phyloP scores from a whole-genome alignment of 2,888 invertebrate genomes.

The Xestobium rufovillosum region DNA sequence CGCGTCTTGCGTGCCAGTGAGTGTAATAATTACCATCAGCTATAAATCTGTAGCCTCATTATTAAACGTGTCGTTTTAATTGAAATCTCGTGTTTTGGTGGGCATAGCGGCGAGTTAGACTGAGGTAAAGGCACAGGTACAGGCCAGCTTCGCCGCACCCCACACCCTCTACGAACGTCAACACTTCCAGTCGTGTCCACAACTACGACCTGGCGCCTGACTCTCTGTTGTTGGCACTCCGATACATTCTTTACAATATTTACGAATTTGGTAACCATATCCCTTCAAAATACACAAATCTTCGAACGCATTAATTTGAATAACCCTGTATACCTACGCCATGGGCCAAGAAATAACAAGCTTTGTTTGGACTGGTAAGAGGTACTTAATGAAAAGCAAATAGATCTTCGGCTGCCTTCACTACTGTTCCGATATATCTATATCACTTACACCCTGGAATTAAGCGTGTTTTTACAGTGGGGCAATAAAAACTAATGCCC shows the following conservation, averaged over 20 bases:
- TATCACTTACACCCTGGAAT: no score
- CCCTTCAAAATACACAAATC: no score
- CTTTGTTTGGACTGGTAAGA: conserved; percentile 31
- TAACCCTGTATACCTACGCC: background rate
- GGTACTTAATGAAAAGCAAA: conserved; percentile 33
- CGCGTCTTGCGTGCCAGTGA: conserved; percentile 24
- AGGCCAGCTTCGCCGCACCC: conserved; percentile 14
- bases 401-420: no score
- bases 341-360: no score
- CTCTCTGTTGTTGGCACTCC: conserved; percentile 29
- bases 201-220: conserved; percentile 31
- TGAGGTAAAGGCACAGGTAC: conserved; percentile 13
- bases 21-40: conserved; percentile 32
- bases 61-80: conserved; percentile 54
- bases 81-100: conserved; percentile 53
- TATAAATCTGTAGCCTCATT: conserved; percentile 47
- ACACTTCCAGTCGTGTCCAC: no score
- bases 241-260: conserved; percentile 23
- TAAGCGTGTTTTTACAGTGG: no score
- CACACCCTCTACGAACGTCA: conserved; percentile 22
- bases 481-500: no score
- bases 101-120: conserved; percentile 33
- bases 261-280: background rate
- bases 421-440: no score
- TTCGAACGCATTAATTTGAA: no score